Evolutionary conservation across 1,140 invertebrate species (phyloP), one percentile per base, ranked within the genome.

Genomic region (Anoplolepis gracilipes): DNA sequence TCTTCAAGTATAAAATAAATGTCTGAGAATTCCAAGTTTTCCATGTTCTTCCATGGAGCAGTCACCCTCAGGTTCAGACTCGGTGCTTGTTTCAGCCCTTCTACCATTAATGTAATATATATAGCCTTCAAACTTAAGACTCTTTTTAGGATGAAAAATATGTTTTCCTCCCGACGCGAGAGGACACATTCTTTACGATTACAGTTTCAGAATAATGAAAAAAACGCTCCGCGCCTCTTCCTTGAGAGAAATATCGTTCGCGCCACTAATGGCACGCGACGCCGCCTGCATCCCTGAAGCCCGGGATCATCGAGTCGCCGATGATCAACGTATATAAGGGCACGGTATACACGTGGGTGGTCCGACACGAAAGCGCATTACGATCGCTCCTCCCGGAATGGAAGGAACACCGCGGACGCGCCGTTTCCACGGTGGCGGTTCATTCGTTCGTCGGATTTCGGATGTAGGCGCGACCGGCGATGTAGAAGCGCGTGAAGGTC

Each of bases 381-480:
- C 42, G 42, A 49, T 49, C 46, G 46, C 85, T 88, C 84, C 87
- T 72, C 76, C 76, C 86, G 78, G 76, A 87, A 90, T 78, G 89
- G 81, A 82, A 73, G 67, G 78, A 49, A 49, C 16, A 49, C 46
- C 78, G 72, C 85, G 75, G 33, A n/a, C 76, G 49, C 79, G 64
- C 75, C 84, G 61, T 89, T 89, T 87, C 89, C 79, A 84, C 64
- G 25, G n/a, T 30, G 46, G n/a, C 39, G 46, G 16, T 49, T 10
- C 22, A 36, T 59, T 79, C 85, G 64, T 89, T 49, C 88, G 59
- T 90, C 84, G 86, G 59, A 90, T 90, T 90, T 90, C 89, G 87
- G 89, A 90, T 88, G 89, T 90, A 88, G 89, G 89, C 89, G 88
- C 86, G 57, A 88, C 88, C 28, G 59, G 77, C 73, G 86, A 81